Conservation (phyloP, 2,113 vertebrate species). For the Macrotis lagotis region DNA sequence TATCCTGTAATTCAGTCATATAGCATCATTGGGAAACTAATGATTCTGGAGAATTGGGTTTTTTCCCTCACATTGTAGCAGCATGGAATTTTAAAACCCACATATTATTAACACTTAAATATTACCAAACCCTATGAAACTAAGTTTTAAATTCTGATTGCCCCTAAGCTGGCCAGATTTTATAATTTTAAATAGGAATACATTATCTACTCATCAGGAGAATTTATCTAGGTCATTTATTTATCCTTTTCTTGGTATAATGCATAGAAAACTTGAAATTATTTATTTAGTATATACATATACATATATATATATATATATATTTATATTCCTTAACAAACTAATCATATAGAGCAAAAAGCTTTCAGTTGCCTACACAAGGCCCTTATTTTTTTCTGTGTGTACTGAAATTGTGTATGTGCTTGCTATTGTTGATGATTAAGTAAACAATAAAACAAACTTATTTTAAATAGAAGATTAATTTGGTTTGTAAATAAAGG, state of each 20-base stretch:
- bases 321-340: neutral
- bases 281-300: constrained; percentile 3
- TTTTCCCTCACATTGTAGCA: neutral
- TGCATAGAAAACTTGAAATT: neutral
- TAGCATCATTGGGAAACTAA: neutral
- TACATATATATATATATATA: constrained; percentile 18
- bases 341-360: neutral
- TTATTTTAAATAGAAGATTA: neutral
- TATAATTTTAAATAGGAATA: neutral
- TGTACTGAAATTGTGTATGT: neutral
- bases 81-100: neutral
- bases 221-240: neutral
- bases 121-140: neutral
- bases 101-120: constrained; percentile 60
- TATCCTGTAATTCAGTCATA: neutral
- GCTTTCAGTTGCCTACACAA: neutral
- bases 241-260: constrained; percentile 37
- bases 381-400: neutral
- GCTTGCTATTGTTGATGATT: neutral
- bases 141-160: constrained; percentile 5
- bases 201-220: neutral
- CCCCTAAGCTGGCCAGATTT: neutral
- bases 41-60: neutral
- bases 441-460: neutral
- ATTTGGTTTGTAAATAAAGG: neutral